Evolutionary conservation across 2,797 vertebrate genomes (phyloP).

Genomic region (Xyrichtys novacula): DNA sequence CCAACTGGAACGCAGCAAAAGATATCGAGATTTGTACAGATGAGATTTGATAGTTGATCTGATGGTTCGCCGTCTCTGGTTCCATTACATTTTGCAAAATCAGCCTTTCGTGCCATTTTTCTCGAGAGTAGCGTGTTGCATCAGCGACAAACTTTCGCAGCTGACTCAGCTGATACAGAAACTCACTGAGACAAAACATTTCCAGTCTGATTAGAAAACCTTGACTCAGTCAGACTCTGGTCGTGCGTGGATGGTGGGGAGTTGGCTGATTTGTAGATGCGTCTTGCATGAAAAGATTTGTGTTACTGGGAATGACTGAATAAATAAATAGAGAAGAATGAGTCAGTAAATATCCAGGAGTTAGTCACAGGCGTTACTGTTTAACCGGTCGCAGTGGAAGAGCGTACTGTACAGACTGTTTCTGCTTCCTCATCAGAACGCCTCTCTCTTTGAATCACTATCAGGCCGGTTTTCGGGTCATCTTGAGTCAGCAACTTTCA

Average conservation of each 20-base stretch:
- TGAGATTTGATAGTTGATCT: too few species aligned
- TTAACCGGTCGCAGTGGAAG: conserved; percentile 7
- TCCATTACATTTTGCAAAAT: too few species aligned
- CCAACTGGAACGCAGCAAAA: too few species aligned
- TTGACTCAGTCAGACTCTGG: neutral
- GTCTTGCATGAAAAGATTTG: neutral
- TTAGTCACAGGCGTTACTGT: conserved; percentile 9
- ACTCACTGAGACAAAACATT: too few species aligned
- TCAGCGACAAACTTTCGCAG: too few species aligned
- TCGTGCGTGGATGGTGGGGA: too few species aligned
- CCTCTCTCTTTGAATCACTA: conserved; percentile 18
- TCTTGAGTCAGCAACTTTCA: conserved; percentile 67
- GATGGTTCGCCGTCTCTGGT: too few species aligned
- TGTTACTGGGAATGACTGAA: conserved; percentile 5
- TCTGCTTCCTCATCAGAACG: conserved; percentile 58
- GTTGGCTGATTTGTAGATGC: too few species aligned
- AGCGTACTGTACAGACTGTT: conserved; percentile 11
- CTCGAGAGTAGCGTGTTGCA: too few species aligned
- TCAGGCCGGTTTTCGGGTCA: conserved; percentile 33
- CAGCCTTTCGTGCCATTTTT: too few species aligned
- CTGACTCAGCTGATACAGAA: too few species aligned
- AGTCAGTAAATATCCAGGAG: neutral
- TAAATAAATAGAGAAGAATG: neutral
- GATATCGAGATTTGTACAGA: too few species aligned
- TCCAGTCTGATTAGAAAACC: neutral